A percentile compares a stretch with the other conserved stretches of the same genome.
phyloP scores from a whole-genome alignment of 2,888 invertebrate species.

The Spilarctia lutea region DNA sequence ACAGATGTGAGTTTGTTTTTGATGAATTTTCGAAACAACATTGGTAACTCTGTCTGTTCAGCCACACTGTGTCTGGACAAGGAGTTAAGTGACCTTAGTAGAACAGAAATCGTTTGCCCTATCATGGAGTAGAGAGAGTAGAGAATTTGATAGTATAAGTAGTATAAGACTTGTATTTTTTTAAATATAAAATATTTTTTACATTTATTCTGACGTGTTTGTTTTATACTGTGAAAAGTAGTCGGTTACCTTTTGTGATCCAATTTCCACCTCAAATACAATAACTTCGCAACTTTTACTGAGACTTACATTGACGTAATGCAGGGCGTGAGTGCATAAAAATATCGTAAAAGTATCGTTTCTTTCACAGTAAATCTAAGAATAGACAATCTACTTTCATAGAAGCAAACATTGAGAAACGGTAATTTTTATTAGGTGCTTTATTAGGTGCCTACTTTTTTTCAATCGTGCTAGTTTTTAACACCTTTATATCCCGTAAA shows the following conservation, averaged over 20 bases:
- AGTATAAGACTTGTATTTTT: background rate
- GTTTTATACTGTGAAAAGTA: background rate
- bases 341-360: conserved; percentile 34
- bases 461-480: conserved; percentile 23
- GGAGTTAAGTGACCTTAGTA: background rate
- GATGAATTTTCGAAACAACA: background rate
- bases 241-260: background rate
- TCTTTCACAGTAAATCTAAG: conserved; percentile 27
- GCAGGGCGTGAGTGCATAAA: conserved; percentile 16
- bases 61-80: background rate
- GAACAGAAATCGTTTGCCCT: background rate
- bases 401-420: conserved; percentile 25
- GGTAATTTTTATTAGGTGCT: conserved; percentile 35
- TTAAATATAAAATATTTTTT: background rate
- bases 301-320: conserved; percentile 14
- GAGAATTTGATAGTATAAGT: too few species aligned
- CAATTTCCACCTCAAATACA: conserved; percentile 3
- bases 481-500: too few species aligned
- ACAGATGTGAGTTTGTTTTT: background rate
- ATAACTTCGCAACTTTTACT: conserved; percentile 14
- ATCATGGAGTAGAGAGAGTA: background rate
- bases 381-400: conserved; percentile 22
- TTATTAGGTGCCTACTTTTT: too few species aligned
- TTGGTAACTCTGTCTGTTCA: background rate
- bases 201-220: background rate